A percentile compares a stretch with the other conserved stretches of the same genome.
Conservation (phyloP, 2,797 vertebrate genomes). For the Lindbergichthys nudifrons region DNA sequence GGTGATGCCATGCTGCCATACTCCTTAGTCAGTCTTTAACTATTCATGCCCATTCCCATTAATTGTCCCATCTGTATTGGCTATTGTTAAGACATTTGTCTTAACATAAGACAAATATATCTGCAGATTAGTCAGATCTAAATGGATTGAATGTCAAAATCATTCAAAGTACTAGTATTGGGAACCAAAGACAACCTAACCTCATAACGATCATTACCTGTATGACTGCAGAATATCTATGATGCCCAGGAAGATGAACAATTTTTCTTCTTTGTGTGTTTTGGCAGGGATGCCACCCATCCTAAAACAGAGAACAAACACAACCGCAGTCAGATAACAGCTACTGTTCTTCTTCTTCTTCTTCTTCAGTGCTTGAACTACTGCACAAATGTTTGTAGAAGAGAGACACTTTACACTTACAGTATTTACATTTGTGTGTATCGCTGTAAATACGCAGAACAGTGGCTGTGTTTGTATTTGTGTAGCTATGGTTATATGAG, state of each 20-base stretch:
- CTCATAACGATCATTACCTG: slow-evolving; percentile 83
- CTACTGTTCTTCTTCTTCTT: slow-evolving; percentile 22
- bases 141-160: neutral
- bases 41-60: neutral
- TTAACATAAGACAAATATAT: neutral
- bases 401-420: slow-evolving; percentile 25
- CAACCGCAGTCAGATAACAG: slow-evolving; percentile 42
- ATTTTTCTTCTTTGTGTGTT: slow-evolving; percentile 94
- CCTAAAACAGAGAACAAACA: slow-evolving; percentile 79
- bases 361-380: slow-evolving; percentile 14
- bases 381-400: slow-evolving; percentile 65
- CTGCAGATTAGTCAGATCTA: neutral
- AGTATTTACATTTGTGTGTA: slow-evolving; percentile 52
- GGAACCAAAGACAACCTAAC: neutral
- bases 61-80: neutral
- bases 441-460: slow-evolving; percentile 53
- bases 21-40: neutral
- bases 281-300: slow-evolving; percentile 99
- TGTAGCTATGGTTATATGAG: slow-evolving; percentile 71
- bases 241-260: slow-evolving; percentile 97
- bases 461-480: slow-evolving; percentile 68
- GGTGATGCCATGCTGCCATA: neutral
- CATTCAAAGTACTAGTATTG: neutral
- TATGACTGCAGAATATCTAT: slow-evolving; percentile 99
- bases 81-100: neutral